Base-by-base conservation (phyloP, 2,888 invertebrate species). In the Ormyrus thymus region DNA sequence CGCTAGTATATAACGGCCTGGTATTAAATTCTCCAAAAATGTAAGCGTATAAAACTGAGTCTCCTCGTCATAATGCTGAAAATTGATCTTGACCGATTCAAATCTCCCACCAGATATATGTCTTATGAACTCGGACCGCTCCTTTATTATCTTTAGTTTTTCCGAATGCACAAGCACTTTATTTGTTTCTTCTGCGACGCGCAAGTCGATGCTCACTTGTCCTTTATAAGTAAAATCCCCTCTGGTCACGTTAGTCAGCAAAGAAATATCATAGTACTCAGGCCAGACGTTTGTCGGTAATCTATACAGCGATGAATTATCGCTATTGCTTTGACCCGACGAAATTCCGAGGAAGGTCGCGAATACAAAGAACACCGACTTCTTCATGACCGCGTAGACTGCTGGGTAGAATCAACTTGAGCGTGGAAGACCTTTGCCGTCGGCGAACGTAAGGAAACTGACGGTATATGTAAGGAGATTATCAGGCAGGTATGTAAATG, bases 241-340 rank as follows among this genome's bases (percentile, higher is more conserved):
- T 10, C 48, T 61, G 1, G 81, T 83, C 6, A 85, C 76, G 50
- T 84, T 81, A 1, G 85, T 83, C 9, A 82, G 65, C 15, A 87
- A 70, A 0, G 87, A 86, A 11, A 93, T 89, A 71, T 92, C 91
- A 85, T 93, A 94, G 77, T 90, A 91, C 0, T 89, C 89, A 0
- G 94, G 94, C n/a, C 86, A 83, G 0, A 92, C 90, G 43, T 90
- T 90, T 6, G 89, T 90, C 0, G 94, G 93, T 5, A 94, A 90
- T 0, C 93, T 90, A 86, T 93, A 93, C 29, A 78, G 43, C 9
- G 78, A 69, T 0, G 81, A 71, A 53, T 80, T 78, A 43, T 76
- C 68, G 6, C 53, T 62, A 46, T 7, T 55, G 29, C 29, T 29
- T 29, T 29, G 29, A 29, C 6, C 29, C 1, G 11, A 3, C 15